Base-by-base conservation (phyloP, 2,888 invertebrate genomes). In the Tinea pellionella region DNA sequence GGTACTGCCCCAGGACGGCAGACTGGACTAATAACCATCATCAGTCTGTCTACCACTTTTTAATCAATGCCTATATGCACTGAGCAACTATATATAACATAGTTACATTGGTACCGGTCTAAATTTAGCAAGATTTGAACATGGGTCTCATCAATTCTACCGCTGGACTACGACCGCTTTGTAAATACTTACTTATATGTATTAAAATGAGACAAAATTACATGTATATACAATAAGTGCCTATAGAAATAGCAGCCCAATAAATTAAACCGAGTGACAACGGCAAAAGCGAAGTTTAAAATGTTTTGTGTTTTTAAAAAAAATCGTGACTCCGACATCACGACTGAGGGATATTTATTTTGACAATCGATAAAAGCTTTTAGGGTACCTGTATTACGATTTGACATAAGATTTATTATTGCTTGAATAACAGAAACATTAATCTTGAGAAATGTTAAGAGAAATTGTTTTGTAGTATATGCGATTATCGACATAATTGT, bases 291-390 rank as follows among this genome's bases (percentile, higher is more conserved):
- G 55, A 37, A 37, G 11, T 37, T 47, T 47, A 47, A 47, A 57
- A 30, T 32, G 30, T 57, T 9, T n/a, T 32, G 11, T 13, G 12
- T 13, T 57, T n/a, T 57, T 8, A 12, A 13, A 57, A 57, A 57
- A 64, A 66, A 66, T 75, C 78, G 78, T 78, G 78, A 77, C 73
- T 63, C 61, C 65, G 65, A 67, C 65, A 69, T 70, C 77, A 77
- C 75, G 75, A 75, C 64, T 66, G 65, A 19, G 13, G 64, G 69
- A 71, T 70, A 74, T 77, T 69, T 73, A 74, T 75, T 74, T 73
- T 63, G 66, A 68, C 69, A 67, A 71, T 71, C 71, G 68, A 73
- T 73, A 69, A 75, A 76, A 75, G 68, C 69, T 68, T 67, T 68
- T 64, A 63, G 67, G 66, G 71, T 68, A 69, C 69, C 62, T 63